Base-by-base conservation (phyloP, 2,888 invertebrate species). In the Heterodera filipjevi region DNA sequence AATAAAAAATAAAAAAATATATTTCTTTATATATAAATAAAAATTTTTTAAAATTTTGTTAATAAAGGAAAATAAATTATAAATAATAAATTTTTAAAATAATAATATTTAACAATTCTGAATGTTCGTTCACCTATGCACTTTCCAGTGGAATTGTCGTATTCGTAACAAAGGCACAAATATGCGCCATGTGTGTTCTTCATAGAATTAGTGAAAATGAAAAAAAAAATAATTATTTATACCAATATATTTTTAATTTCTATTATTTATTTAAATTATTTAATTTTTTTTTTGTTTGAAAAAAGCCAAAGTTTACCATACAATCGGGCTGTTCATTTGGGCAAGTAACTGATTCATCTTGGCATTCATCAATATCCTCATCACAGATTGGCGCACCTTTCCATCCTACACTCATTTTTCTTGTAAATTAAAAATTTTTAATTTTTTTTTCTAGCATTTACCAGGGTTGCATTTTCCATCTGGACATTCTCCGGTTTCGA, bases 111-210 rank as follows among this genome's bases (percentile, higher is more conserved):
- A 66, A 66, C 16, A 66, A 1, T 0, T 66, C 30, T 66, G 0
- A 1, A n/a, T n/a, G n/a, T n/a, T n/a, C n/a, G n/a, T 66, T 71
- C 12, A 44, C 46, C 53, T 49, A 78, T 71, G 80, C 86, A 86
- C 14, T 78, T 77, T 39, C 84, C 85, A 10, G 86, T 86, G 49
- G 72, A 14, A 66, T 87, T 86, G 76, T 86, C 83, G 90, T 93
- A 97, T 0, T 97, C 97, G 76, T 93, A 92, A 87, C 98, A 98
- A 3, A 93, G 92, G 89, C 98, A 98, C 68, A 93, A 92, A 90
- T 94, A 96, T 0, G 94, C 93, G 0, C 97, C 97, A 93, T 94
- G 95, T 0, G 93, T 93, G 89, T 98, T 98, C 75, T 75, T 49
- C 59, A 59, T 22, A 6, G 8, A n/a, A 59, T 27, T n/a, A n/a